Evolutionary conservation across 2,797 vertebrate genomes (phyloP), one percentile per base, ranked within the genome.

Genomic region (Microchirus variegatus): DNA sequence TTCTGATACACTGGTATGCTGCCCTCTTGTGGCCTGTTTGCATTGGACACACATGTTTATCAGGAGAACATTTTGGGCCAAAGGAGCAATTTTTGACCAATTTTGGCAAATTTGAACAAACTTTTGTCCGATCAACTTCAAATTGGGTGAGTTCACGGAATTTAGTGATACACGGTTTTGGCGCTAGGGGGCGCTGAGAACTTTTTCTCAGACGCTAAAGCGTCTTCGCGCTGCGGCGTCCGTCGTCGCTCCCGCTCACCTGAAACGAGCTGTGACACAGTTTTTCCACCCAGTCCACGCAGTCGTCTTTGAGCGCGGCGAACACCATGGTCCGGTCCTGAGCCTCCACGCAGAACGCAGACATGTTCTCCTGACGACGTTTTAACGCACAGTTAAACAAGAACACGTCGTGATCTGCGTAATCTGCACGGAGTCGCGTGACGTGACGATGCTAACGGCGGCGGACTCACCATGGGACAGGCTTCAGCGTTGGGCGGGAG

Each of bases 281-380:
- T 52, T 87, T 94, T 3, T 94, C 90, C 58, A 98, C 94, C 97
- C 97, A 98, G 51, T 94, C 94, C 2, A 83, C 73, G 0, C 93
- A 93, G 62, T 91, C 92, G 1, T 87, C 80, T 31, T 91, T 94
- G 17, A 92, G 89, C 0, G 95, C 87, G 0, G 97, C 95, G n/a
- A 99, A 93, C 78, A 98, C 92, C 84, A 94, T 87, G 5, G 84
- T 94, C 60, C 92, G 91, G 47, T 92, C 92, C 11, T 83, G 88
- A 4, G 95, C 95, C 81, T 95, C 94, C 84, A 98, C 89, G 72
- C 94, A 95, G 75, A 98, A 98, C 0, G 94, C 93, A 0, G 89
- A 56, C 69, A 94, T 94, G 83, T 94, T 95, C 2, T 95, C 90
- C 90, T 91, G 70, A 18, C 72, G 48, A n/a, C n/a, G n/a, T n/a